Percentiles rank a stretch among this genome's conserved stretches.
phyloP scores from a whole-genome alignment of 2,888 invertebrate species.

The Drosophila eohydei region DNA sequence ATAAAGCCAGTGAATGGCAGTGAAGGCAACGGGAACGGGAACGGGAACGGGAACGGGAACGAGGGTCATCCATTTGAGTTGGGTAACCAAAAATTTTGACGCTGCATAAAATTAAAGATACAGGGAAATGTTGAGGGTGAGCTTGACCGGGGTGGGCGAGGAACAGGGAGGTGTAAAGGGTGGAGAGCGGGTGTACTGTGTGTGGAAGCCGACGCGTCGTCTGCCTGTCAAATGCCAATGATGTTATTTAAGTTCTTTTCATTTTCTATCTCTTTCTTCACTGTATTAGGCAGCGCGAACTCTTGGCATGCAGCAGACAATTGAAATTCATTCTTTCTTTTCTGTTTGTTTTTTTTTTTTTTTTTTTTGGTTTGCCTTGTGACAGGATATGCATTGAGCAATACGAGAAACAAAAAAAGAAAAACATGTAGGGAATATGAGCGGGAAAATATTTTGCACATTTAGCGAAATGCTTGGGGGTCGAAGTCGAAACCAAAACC shows the following conservation, averaged over 20 bases:
- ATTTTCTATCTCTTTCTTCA: not conserved
- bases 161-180: not conserved
- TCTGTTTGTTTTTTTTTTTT: too few relatives aligned
- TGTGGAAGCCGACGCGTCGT: constrained; percentile 36
- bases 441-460: constrained; percentile 23
- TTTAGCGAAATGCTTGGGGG: constrained; percentile 21
- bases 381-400: constrained; percentile 32
- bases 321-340: constrained; percentile 36
- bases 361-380: not conserved
- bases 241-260: constrained; percentile 53
- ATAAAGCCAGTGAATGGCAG: constrained; percentile 13
- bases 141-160: not conserved
- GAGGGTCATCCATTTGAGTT: constrained; percentile 39
- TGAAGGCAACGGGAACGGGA: not conserved
- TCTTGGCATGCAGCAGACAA: constrained; percentile 49
- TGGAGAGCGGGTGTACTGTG: not conserved
- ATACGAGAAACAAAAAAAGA: constrained; percentile 3
- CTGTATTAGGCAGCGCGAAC: not conserved
- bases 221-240: constrained; percentile 73
- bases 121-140: not conserved
- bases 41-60: not conserved
- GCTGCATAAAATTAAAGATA: constrained; percentile 59
- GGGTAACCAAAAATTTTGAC: constrained; percentile 49
- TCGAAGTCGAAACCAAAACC: constrained; percentile 5
- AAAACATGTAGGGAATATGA: constrained; percentile 9